These are phyloP conservation scores for Gnathonemus echidnorhynchus DNA, from an alignment of 2,113 vertebrate genomes.

Conservation along the genomic window DNA sequence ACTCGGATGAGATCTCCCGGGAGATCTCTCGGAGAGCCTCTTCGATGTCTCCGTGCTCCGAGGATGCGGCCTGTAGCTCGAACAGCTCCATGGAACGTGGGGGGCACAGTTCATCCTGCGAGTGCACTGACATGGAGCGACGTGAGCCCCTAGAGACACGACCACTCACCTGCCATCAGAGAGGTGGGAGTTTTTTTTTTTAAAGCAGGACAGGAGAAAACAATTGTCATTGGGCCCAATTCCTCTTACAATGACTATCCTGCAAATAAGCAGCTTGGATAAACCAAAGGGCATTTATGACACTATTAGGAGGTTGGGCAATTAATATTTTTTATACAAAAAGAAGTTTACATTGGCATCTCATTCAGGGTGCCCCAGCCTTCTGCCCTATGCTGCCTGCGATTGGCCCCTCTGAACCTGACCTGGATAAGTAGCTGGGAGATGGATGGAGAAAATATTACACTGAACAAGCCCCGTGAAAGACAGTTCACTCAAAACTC, in stretches of 20 bases:
- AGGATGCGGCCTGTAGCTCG: conserved; percentile 41
- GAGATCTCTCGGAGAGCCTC: conserved; percentile 64
- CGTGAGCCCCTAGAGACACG: conserved; percentile 44
- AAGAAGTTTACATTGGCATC: background rate
- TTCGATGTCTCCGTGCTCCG: conserved; percentile 51
- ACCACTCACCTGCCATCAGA: conserved; percentile 50
- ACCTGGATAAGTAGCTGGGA: background rate
- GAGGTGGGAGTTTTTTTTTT: background rate
- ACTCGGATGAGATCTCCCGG: conserved; percentile 66
- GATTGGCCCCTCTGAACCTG: background rate
- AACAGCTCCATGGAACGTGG: conserved; percentile 52
- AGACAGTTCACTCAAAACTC: background rate
- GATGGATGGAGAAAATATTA: background rate
- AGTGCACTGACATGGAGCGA: conserved; percentile 63
- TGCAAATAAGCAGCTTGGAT: background rate
- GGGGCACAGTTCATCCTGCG: conserved; percentile 66
- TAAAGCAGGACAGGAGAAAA: background rate
- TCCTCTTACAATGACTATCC: background rate
- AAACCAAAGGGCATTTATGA: background rate
- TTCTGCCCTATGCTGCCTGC: background rate
- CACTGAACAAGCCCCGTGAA: background rate
- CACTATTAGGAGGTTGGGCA: background rate
- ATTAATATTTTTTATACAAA: background rate
- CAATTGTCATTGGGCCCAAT: background rate
- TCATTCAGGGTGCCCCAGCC: background rate